Conservation (phyloP, 2,797 vertebrate species). For the Phataginus tricuspis region DNA sequence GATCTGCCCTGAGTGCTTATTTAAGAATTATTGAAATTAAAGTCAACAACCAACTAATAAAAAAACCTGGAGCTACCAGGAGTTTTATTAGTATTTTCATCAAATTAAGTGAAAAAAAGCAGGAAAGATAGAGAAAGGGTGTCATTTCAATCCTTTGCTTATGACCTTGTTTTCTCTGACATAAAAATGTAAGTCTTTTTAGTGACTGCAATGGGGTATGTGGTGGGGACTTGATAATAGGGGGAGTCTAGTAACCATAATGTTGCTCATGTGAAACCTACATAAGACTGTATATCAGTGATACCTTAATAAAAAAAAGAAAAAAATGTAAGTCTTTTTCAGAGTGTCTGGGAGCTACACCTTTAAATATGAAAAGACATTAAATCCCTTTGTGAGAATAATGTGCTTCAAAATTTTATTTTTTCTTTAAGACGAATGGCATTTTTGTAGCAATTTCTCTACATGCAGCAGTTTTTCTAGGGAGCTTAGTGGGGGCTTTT, state of each 20-base stretch:
- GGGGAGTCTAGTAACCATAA: too few relatives aligned
- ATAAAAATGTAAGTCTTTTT: background rate
- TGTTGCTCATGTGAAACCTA: too few relatives aligned
- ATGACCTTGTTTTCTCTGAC: conserved; percentile 23
- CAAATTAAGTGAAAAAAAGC: conserved; percentile 81
- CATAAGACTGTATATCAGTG: too few relatives aligned
- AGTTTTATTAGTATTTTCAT: conserved; percentile 82
- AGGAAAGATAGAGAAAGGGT: conserved; percentile 71
- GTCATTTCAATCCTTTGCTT: conserved; percentile 64
- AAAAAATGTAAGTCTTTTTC: background rate
- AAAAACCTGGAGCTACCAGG: conserved; percentile 78
- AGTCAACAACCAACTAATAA: conserved; percentile 83
- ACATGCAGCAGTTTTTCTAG: background rate
- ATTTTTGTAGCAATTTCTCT: conserved; percentile 11
- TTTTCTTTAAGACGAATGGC: background rate
- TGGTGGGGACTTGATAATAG: too few relatives aligned
- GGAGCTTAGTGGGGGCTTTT: background rate
- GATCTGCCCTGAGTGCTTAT: conserved; percentile 85
- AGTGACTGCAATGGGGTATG: background rate
- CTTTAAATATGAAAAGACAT: conserved; percentile 1
- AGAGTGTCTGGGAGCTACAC: background rate
- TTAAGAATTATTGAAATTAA: conserved; percentile 88
- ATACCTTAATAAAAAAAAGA: too few relatives aligned
- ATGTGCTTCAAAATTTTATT: background rate
- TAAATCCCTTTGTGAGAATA: conserved; percentile 12